Percentiles rank a stretch among this genome's conserved stretches.
These are phyloP conservation scores for Oncorhynchus nerka DNA, from an alignment of 2,113 vertebrate species.

Conservation along the genomic window DNA sequence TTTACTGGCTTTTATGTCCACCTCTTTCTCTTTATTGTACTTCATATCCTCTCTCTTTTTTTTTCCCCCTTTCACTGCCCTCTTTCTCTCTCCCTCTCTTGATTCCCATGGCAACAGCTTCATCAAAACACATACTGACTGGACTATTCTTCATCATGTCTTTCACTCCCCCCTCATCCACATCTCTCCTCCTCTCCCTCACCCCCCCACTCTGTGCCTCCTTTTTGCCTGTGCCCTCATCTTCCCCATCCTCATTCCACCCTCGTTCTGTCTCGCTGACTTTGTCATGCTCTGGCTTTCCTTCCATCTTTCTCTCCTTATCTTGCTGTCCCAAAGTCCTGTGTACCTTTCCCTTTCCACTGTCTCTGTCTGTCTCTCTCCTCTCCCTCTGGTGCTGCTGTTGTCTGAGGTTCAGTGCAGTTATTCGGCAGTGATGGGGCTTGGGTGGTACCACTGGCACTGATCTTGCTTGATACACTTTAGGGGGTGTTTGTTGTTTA, in stretches of 20 bases:
- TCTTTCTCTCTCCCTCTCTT: constrained; percentile 66
- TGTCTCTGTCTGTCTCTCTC: constrained; percentile 16
- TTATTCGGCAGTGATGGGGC: constrained; percentile 82
- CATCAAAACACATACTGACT: constrained; percentile 83
- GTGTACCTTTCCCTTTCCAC: constrained; percentile 19
- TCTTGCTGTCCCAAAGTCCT: constrained; percentile 13
- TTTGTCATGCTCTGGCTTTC: constrained; percentile 6
- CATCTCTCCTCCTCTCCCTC: constrained; percentile 37
- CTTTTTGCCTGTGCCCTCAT: constrained; percentile 36
- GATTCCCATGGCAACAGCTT: constrained; percentile 80
- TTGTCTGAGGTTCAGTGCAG: constrained; percentile 64
- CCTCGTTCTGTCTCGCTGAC: constrained; percentile 3
- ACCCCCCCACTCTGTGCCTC: constrained; percentile 7
- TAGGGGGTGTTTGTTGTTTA: constrained; percentile 47
- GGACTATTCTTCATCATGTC: constrained; percentile 57
- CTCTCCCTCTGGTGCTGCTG: constrained; percentile 49
- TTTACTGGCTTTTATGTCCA: too few relatives aligned
- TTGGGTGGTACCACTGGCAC: constrained; percentile 88
- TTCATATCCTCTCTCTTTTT: constrained; percentile 45
- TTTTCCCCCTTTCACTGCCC: constrained; percentile 42
- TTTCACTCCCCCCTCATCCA: constrained; percentile 17
- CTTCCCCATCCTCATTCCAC: not conserved
- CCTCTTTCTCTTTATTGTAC: constrained; percentile 11
- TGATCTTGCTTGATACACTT: constrained; percentile 75
- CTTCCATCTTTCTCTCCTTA: not conserved